Base-by-base conservation (phyloP, 2,797 vertebrate genomes). In the Clarias pachynema region DNA sequence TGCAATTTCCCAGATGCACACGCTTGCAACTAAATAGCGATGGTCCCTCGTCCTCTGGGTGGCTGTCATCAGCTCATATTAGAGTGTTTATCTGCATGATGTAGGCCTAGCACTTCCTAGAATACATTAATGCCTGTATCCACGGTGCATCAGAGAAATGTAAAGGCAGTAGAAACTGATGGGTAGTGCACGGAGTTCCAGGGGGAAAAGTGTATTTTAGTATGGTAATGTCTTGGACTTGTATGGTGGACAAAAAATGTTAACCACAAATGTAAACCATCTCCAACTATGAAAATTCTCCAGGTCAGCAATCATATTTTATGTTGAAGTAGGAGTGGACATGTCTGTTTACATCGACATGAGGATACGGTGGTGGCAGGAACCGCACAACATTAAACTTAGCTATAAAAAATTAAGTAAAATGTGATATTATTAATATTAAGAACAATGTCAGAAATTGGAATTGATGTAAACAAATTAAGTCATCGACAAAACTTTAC, bases 41-140 rank as follows among this genome's bases (percentile, higher is more conserved):
- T 81, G 62, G 81, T 66, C 81, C 81, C 73, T 84, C 62, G 34
- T 84, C 85, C 79, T 89, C 79, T 86, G 80, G 81, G 77, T 78
- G 75, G 79, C 82, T 81, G 68, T 87, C 87, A 83, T 86, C 81
- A 72, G 70, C 57, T 65, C 73, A 77, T 81, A 86, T 81, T 83
- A 89, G 65, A 74, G 73, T 72, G 85, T 79, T 88, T 72, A 79
- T 87, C 80, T 37, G 84, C 72, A 44, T 62, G 85, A 78, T 4
- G n/a, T 24, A 5, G 37, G 63, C 66, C 37, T 44, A 66, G 34
- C 53, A 18, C 44, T 24, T 9, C 53, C n/a, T 69, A 4, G 72
- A 69, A 62, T 78, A 70, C 73, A 78, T 40, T 26, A 20, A 22
- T 44, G 14, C 49, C 12, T 31, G 29, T 26, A 16, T 82, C 29